Conservation (phyloP, 35 echinoderm and acorn worm genomes). For the Acanthaster planci region DNA sequence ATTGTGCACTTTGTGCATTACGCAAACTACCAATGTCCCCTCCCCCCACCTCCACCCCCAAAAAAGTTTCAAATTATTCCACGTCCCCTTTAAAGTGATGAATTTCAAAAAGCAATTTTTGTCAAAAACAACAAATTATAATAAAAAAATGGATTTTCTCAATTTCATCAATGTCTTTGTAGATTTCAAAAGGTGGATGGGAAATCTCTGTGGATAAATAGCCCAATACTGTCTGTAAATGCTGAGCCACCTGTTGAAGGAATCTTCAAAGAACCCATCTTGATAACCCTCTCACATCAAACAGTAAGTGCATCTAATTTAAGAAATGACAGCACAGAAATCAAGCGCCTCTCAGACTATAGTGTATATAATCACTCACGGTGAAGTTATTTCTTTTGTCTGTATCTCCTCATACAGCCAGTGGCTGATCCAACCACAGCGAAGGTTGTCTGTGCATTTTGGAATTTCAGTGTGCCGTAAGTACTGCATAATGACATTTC, state of each 20-base stretch:
- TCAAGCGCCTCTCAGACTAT: too few relatives aligned
- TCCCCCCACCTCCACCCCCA: too few relatives aligned
- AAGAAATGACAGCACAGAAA: too few relatives aligned
- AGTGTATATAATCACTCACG: too few relatives aligned
- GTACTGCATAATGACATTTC: neutral
- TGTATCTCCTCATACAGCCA: neutral
- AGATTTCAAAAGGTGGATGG: conserved; percentile 9
- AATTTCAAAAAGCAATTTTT: too few relatives aligned
- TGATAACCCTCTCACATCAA: conserved; percentile 11
- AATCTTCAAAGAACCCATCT: neutral
- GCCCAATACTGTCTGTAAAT: neutral
- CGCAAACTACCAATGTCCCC: too few relatives aligned
- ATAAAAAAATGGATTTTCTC: neutral
- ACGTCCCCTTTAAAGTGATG: too few relatives aligned
- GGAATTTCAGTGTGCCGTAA: conserved; percentile 68
- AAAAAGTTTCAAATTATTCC: too few relatives aligned
- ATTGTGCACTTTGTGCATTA: too few relatives aligned
- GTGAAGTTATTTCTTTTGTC: neutral
- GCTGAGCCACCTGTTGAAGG: conserved; percentile 1
- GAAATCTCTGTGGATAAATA: conserved; percentile 16
- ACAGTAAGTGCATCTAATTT: conserved; percentile 6
- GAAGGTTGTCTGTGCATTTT: conserved; percentile 55
- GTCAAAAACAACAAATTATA: neutral
- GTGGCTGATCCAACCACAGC: conserved; percentile 8
- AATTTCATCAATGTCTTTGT: neutral